Evolutionary conservation across 2,797 vertebrate genomes (phyloP).

Genomic region (Channallabes apus): DNA sequence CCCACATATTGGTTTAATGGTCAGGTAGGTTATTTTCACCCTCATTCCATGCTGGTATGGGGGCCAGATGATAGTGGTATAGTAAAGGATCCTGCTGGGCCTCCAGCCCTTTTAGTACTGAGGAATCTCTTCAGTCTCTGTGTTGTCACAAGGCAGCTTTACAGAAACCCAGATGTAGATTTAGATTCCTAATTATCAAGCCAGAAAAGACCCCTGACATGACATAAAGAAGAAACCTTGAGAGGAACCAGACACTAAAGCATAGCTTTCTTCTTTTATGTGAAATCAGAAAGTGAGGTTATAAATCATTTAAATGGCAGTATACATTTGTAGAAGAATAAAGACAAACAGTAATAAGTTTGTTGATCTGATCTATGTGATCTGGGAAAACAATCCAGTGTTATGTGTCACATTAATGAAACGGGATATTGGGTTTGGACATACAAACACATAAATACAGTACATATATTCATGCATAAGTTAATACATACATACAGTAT

Average conservation of each 20-base stretch:
- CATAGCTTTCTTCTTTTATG: not conserved
- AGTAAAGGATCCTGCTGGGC: not conserved
- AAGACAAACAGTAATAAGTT: not conserved
- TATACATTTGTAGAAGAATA: not conserved
- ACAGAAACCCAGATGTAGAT: slow-evolving; percentile 1
- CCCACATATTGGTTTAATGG: not conserved
- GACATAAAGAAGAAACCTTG: not conserved
- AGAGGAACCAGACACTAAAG: slow-evolving; percentile 3
- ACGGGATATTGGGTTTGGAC: too few relatives aligned
- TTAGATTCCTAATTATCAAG: not conserved
- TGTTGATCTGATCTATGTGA: not conserved
- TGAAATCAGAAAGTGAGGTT: not conserved
- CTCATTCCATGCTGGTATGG: not conserved
- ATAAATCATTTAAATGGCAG: not conserved
- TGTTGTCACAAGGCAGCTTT: not conserved
- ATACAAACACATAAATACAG: too few relatives aligned
- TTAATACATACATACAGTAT: too few relatives aligned
- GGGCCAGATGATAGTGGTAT: not conserved
- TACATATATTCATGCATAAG: too few relatives aligned
- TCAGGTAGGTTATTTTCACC: not conserved
- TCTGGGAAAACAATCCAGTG: not conserved
- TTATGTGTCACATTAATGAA: not conserved
- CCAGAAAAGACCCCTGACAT: not conserved
- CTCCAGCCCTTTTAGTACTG: not conserved
- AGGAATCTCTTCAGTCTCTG: not conserved